Conservation (phyloP, 2,113 vertebrate species). For the Notiomystis cincta region DNA sequence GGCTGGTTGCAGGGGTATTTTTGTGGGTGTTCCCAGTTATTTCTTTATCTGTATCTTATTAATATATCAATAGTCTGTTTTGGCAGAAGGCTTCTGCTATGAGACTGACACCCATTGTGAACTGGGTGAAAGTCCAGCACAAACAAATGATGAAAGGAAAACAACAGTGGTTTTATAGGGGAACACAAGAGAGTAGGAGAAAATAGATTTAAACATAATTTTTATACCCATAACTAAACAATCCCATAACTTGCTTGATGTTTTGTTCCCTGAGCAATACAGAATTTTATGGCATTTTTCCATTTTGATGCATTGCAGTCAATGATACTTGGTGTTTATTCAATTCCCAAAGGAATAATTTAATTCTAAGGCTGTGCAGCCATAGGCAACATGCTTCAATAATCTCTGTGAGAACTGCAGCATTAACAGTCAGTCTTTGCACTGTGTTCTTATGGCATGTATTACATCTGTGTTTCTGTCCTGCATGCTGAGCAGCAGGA, state of each 20-base stretch:
- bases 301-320: background rate
- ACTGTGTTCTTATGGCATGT: background rate
- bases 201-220: background rate
- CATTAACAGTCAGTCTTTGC: background rate
- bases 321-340: background rate
- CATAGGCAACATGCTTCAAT: background rate
- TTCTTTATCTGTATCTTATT: background rate
- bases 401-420: background rate
- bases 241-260: background rate
- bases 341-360: background rate
- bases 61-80: background rate
- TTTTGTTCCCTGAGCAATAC: background rate
- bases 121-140: background rate
- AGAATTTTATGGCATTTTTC: background rate
- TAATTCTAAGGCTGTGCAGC: background rate
- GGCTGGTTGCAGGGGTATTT: background rate
- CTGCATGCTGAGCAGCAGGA: background rate
- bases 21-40: background rate
- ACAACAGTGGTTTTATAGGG: background rate
- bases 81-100: background rate
- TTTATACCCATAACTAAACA: background rate
- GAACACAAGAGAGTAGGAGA: background rate
- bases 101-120: background rate
- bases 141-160: background rate
- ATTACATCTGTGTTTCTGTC: background rate